A percentile compares a stretch with the other conserved stretches of the same genome.
Evolutionary conservation across 2,888 invertebrate species (phyloP).

Genomic region (Zhengitettix transpicula): DNA sequence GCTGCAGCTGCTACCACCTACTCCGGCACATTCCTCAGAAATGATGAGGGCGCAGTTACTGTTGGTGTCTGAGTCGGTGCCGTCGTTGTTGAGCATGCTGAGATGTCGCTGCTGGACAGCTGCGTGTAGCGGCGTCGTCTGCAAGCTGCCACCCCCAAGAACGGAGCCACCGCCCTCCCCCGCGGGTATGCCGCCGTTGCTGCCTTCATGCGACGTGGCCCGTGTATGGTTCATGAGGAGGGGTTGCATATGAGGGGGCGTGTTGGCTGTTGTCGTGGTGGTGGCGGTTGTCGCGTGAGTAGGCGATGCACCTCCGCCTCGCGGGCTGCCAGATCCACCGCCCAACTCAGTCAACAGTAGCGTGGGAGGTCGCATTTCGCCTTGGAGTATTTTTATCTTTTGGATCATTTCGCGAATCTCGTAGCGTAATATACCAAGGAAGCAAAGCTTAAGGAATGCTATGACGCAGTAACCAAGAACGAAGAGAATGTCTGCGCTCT

Average conservation of each 20-base stretch:
- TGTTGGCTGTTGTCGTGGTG: slow-evolving; percentile 18
- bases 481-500: slow-evolving; percentile 65
- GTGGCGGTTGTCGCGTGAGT: slow-evolving; percentile 1
- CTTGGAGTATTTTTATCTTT: slow-evolving; percentile 65
- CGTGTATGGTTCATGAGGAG: slow-evolving; percentile 6
- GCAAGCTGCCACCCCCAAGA: slow-evolving; percentile 18
- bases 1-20: slow-evolving; percentile 5
- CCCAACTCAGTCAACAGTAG: slow-evolving; percentile 7
- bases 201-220: neutral
- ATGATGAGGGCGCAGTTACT: slow-evolving; percentile 33
- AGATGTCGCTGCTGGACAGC: slow-evolving; percentile 17
- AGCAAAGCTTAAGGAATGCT: slow-evolving; percentile 76
- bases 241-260: slow-evolving; percentile 20
- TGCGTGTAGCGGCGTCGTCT: slow-evolving; percentile 15
- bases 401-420: slow-evolving; percentile 69
- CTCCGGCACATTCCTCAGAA: slow-evolving; percentile 22
- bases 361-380: slow-evolving; percentile 29
- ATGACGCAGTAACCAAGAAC: slow-evolving; percentile 75
- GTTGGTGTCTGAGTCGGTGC: slow-evolving; percentile 41
- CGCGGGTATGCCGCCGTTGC: slow-evolving; percentile 19
- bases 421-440: slow-evolving; percentile 62
- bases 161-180: slow-evolving; percentile 24
- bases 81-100: slow-evolving; percentile 19
- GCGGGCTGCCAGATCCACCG: neutral
- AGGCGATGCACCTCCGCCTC: neutral